Evolutionary conservation across 2,113 vertebrate genomes (phyloP).

Genomic region (Odontophorus gujanensis): DNA sequence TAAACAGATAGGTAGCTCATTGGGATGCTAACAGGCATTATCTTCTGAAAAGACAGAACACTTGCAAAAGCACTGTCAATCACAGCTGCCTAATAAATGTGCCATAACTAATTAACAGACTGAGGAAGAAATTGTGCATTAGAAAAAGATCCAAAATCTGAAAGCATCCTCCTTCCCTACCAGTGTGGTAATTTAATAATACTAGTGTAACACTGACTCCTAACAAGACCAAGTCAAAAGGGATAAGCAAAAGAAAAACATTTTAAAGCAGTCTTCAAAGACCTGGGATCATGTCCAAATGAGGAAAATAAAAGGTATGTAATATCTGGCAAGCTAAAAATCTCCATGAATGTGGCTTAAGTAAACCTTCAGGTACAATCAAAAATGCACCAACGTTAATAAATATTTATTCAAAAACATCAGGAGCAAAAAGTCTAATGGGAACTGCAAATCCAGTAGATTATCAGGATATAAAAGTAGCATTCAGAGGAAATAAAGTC

Average conservation of each 20-base stretch:
- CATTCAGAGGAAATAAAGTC: background rate
- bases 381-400: constrained; percentile 27
- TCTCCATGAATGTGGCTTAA: background rate
- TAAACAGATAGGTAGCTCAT: background rate
- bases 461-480: background rate
- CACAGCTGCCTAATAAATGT: background rate
- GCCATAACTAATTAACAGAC: fast-evolving
- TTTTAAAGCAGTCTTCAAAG: constrained; percentile 23
- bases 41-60: background rate
- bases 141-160: background rate
- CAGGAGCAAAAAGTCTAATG: background rate
- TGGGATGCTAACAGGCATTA: background rate
- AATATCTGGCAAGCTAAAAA: background rate
- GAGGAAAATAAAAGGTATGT: background rate
- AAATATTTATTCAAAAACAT: constrained; percentile 1
- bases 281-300: background rate
- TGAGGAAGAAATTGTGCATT: background rate
- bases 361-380: background rate
- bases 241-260: background rate
- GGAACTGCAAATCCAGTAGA: background rate
- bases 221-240: background rate
- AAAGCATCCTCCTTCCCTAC: background rate
- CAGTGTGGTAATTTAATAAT: background rate
- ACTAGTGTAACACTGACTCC: background rate
- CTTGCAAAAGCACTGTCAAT: background rate